Conservation (phyloP, 37 sponge, comb jelly and placozoan species). For the Mnemiopsis leidyi region DNA sequence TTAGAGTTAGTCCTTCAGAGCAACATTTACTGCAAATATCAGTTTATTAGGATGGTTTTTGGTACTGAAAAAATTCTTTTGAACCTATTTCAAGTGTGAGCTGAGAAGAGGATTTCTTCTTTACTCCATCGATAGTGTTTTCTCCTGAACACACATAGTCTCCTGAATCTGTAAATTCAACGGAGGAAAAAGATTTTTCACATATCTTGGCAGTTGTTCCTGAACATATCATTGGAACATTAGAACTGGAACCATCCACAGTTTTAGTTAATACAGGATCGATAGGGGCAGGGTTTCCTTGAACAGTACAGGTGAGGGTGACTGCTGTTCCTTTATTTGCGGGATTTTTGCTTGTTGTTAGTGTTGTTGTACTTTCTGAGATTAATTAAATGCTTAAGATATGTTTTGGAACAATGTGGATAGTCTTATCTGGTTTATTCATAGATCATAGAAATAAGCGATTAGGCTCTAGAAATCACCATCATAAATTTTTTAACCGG, state of each 20-base stretch:
- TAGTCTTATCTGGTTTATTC: no score
- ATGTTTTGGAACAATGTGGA: no score
- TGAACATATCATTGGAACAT: neutral
- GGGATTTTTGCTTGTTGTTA: neutral
- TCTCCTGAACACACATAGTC: neutral
- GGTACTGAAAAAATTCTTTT: no score
- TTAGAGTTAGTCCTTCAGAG: no score
- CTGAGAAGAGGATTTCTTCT: neutral
- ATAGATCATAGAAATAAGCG: no score
- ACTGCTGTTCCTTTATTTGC: neutral
- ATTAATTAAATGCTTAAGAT: neutral
- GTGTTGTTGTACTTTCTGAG: constrained; percentile 9
- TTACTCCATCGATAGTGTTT: neutral
- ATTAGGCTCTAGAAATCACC: no score
- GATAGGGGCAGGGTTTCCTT: neutral
- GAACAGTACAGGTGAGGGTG: neutral
- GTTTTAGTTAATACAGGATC: neutral
- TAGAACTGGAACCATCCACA: neutral
- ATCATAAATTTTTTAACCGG: no score
- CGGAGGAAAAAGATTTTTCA: neutral
- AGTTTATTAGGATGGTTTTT: neutral
- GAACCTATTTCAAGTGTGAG: neutral
- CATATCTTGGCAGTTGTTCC: neutral
- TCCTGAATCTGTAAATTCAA: neutral
- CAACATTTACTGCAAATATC: no score